These are phyloP conservation scores for Macquaria australasica DNA, from an alignment of 2,113 vertebrate species.

Conservation along the genomic window DNA sequence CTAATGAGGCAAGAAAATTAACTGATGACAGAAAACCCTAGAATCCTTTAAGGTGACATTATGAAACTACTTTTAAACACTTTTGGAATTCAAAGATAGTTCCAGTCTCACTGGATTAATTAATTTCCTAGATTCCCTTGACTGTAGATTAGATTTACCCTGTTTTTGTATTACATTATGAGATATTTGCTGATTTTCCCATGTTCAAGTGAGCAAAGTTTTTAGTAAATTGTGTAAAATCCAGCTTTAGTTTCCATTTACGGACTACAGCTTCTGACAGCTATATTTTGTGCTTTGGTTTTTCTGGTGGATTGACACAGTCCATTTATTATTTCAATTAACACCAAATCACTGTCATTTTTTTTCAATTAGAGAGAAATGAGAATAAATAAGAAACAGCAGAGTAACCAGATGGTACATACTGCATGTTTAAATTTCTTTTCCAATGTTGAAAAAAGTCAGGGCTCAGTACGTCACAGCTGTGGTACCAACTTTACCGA, in stretches of 20 bases:
- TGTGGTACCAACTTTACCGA: not conserved
- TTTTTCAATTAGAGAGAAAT: not conserved
- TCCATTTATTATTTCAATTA: not conserved
- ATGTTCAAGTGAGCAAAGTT: not conserved
- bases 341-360: not conserved
- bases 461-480: not conserved
- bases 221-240: not conserved
- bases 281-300: not conserved
- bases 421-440: not conserved
- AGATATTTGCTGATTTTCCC: not conserved
- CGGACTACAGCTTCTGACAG: not conserved
- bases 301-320: not conserved
- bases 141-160: not conserved
- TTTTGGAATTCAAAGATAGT: not conserved
- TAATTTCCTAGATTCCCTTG: not conserved
- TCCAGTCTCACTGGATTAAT: too few relatives aligned
- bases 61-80: not conserved
- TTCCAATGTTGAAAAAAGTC: not conserved
- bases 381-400: not conserved
- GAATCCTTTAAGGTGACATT: not conserved
- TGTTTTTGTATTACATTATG: not conserved
- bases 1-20: not conserved
- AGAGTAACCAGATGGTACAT: not conserved
- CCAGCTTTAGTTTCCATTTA: constrained; percentile 9
- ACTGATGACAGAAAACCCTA: not conserved